Base-by-base conservation (phyloP, 2,888 invertebrate genomes). In the Colostygia pectinataria region DNA sequence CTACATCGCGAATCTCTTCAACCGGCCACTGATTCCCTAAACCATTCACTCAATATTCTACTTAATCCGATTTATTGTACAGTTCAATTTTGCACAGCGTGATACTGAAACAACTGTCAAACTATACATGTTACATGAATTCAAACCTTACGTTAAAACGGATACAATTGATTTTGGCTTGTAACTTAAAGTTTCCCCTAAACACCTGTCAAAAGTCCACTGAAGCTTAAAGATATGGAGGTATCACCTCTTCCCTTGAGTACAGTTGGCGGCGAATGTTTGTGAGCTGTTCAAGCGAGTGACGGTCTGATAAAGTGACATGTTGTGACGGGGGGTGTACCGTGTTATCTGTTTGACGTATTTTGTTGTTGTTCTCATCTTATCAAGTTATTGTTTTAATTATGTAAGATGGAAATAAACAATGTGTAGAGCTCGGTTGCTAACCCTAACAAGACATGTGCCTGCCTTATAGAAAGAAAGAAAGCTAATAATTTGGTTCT, bases 211-310 rank as follows among this genome's bases (percentile, higher is more conserved):
- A 80, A 64, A 66, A 54, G 64, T 61, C 55, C 59, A 75, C 52
- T 68, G 71, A 73, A 63, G 73, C 71, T 66, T 71, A 66, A 74
- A 77, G 75, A 76, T 77, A 76, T 77, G 71, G 63, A 64, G 53
- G 53, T 59, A 62, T 72, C 74, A 77, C 70, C 68, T 65, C 61
- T 62, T 65, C 64, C 58, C 65, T 58, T 53, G 52, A 65, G 53
- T 60, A 59, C 60, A 64, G 66, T 62, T 33, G 39, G 50, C 46
- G 36, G 48, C 43, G 38, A 52, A 55, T 55, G 38, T 52, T 55
- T 44, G 48, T 44, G 4, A 39, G 38, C 51, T 47, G 55, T 48
- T 48, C 41, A 27, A 52, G 42, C 38, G 31, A 40, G 32, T 46
- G 54, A 39, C 45, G 53, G 25, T 33, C 24, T 48, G 50, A 53